Conservation (phyloP, 92 coral and sea anemone genomes). For the Umimayanthus kanabou region DNA sequence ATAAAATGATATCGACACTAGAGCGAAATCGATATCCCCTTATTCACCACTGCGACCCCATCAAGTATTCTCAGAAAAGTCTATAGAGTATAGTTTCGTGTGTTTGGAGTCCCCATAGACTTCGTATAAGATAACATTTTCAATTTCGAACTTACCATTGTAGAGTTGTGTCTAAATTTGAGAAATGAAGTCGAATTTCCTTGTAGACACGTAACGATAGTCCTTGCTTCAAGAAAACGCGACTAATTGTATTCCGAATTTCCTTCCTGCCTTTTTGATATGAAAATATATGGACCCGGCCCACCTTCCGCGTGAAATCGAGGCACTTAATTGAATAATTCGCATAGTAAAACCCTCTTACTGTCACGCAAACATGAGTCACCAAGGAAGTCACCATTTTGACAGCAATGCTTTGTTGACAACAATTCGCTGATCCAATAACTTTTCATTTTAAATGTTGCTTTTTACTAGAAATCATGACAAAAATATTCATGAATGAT, state of each 20-base stretch:
- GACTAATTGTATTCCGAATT: not conserved
- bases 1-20: not conserved
- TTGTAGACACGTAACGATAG: constrained; percentile 40
- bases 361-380: constrained; percentile 25
- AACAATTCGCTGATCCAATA: no score
- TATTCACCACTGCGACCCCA: not conserved
- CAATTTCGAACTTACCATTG: constrained; percentile 15
- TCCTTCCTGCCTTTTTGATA: not conserved
- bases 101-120: not conserved
- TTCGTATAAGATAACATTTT: not conserved
- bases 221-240: constrained; percentile 38
- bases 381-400: not conserved
- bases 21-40: not conserved
- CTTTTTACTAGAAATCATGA: no score
- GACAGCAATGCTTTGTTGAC: no score
- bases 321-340: not conserved
- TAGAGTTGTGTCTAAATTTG: not conserved
- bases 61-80: not conserved
- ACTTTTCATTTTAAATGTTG: no score
- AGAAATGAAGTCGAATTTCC: constrained; percentile 9
- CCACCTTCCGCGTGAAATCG: constrained; percentile 26
- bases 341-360: not conserved
- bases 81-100: not conserved
- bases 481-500: no score
- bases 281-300: not conserved